Base-by-base conservation (phyloP, 1,140 invertebrate genomes). In the Zaprionus taronus region DNA sequence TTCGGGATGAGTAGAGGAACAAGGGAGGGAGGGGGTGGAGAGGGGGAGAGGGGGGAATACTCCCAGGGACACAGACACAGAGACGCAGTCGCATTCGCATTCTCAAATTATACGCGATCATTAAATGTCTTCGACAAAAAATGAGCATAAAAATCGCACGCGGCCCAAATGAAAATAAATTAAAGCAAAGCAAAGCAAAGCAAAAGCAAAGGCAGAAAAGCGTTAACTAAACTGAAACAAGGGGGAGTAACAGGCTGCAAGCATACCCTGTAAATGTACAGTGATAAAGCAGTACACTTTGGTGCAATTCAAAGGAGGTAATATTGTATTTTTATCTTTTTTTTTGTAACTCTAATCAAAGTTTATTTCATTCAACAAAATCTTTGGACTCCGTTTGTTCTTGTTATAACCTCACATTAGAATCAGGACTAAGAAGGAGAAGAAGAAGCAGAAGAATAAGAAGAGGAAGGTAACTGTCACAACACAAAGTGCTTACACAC, bases 101-200 rank as follows among this genome's bases (percentile, higher is more conserved):
- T 89, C 83, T 91, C 83, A 89, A 91, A 91, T 91, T 91, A 91
- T 91, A 91, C 82, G 81, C 83, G 89, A 89, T 87, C 89, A 91
- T 91, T 91, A 91, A 91, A 91, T 91, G 81, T 91, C 89, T 89
- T 91, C 83, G 89, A 89, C 81, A 90, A 84, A 89, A 89, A 89
- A 87, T 87, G 84, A 87, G 84, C 84, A 87, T 89, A 87, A 89
- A 87, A 83, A 83, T 83, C 84, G 83, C 81, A 89, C 84, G 84
- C 84, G 74, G 81, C 62, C 64, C 84, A 87, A 81, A 90, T 90
- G 85, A 89, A 90, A 90, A 89, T 90, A 89, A 90, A 90, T 90
- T 90, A 81, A 89, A 72, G 63, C 36, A 77, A 76, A 63, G 55
- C 82, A 85, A 44, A n/a, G n/a, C n/a, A 47, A 77, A 87, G 73